Percentiles rank a stretch among this genome's conserved stretches.
phyloP scores from a whole-genome alignment of 2,797 vertebrate genomes.

The Petrocephalus sullivani region DNA sequence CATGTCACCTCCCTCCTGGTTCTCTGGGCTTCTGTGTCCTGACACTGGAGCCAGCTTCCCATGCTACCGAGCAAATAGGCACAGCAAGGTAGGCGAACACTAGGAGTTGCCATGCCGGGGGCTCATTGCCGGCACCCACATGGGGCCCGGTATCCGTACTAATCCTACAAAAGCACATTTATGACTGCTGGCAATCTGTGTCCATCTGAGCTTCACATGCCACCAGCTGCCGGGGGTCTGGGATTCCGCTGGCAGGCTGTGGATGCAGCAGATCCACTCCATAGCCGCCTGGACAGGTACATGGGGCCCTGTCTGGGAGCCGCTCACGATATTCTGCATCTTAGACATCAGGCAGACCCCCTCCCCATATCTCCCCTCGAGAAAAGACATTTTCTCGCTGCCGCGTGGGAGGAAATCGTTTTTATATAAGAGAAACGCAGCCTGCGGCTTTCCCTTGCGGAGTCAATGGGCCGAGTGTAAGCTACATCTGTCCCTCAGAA shows the following conservation, averaged over 20 bases:
- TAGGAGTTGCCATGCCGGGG: conserved; percentile 37
- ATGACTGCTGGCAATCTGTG: conserved; percentile 44
- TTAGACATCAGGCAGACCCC: neutral
- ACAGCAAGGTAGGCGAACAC: conserved; percentile 41
- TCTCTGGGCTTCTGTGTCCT: conserved; percentile 49
- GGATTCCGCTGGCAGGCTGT: conserved; percentile 43
- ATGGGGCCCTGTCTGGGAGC: neutral
- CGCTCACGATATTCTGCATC: neutral
- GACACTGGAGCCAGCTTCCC: conserved; percentile 50
- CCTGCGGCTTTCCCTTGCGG: conserved; percentile 28
- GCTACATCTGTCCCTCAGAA: neutral
- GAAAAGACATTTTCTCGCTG: neutral
- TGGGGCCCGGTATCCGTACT: conserved; percentile 40
- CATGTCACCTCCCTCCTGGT: conserved; percentile 56
- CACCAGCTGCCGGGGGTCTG: conserved; percentile 23
- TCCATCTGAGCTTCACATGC: neutral
- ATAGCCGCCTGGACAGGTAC: neutral
- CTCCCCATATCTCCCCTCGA: neutral
- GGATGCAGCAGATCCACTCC: conserved; percentile 15
- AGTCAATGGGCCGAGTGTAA: conserved; percentile 24
- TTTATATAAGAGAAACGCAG: conserved; percentile 24
- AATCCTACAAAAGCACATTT: conserved; percentile 42
- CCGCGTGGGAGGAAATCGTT: neutral
- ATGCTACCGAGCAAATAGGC: conserved; percentile 47
- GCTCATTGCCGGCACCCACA: conserved; percentile 37